These are phyloP conservation scores for Ibycter americanus DNA, from an alignment of 2,797 vertebrate genomes.

Conservation along the genomic window DNA sequence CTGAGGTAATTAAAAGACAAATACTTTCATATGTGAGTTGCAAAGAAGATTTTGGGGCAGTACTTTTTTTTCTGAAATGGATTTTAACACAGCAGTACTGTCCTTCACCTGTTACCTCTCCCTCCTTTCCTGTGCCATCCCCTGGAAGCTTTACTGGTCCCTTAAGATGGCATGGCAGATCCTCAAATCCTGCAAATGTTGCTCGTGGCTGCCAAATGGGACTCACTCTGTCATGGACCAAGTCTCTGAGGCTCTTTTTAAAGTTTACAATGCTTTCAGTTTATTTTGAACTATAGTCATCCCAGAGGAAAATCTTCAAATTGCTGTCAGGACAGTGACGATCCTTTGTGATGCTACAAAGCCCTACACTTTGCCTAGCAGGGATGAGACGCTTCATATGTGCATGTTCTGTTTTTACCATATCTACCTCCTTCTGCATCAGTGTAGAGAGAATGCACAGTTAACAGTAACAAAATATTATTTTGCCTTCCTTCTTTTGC, in stretches of 20 bases:
- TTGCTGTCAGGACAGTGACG: not conserved
- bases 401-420: not conserved
- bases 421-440: not conserved
- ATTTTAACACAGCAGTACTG: not conserved
- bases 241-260: not conserved
- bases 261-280: not conserved
- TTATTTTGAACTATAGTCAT: not conserved
- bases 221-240: not conserved
- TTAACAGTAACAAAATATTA: not conserved
- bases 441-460: not conserved
- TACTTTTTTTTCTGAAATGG: not conserved
- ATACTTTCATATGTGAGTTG: not conserved
- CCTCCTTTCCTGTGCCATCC: not conserved
- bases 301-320: constrained; percentile 32
- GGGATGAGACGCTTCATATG: not conserved
- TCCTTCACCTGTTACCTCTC: not conserved
- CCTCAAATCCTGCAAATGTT: not conserved
- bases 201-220: not conserved
- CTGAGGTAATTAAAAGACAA: not conserved
- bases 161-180: not conserved
- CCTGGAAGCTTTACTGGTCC: not conserved
- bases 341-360: constrained; percentile 27
- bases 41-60: not conserved
- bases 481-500: not conserved
- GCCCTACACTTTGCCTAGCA: not conserved